A percentile compares a stretch with the other conserved stretches of the same genome.
Conservation (phyloP, 2,113 vertebrate genomes). For the Passerina amoena region DNA sequence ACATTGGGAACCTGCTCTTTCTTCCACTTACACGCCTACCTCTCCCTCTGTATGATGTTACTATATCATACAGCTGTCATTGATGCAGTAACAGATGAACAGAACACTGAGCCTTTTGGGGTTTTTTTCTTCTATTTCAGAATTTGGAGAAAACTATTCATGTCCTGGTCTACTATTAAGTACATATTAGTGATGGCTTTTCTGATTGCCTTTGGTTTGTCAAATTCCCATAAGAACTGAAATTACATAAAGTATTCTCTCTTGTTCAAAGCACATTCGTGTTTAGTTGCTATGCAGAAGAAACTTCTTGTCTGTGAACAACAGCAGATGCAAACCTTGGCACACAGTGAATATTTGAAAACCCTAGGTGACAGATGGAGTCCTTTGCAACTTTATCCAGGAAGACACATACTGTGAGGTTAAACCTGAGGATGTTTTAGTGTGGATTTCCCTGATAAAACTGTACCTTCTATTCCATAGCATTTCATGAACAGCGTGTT, state of each 20-base stretch:
- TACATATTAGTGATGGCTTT: not conserved
- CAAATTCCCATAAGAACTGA: not conserved
- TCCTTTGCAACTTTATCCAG: not conserved
- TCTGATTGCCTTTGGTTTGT: not conserved
- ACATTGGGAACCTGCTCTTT: not conserved
- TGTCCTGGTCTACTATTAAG: not conserved
- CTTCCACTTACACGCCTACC: fast-evolving
- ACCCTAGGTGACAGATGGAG: not conserved
- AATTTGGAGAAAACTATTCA: not conserved
- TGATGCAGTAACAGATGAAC: not conserved
- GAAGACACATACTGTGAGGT: not conserved
- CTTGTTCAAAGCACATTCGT: not conserved
- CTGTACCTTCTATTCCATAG: not conserved
- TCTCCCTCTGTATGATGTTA: not conserved
- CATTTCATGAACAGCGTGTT: not conserved
- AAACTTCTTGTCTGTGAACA: not conserved
- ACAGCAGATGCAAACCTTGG: not conserved
- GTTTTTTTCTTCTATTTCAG: not conserved
- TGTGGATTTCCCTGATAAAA: not conserved
- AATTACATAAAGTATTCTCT: not conserved
- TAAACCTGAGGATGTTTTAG: not conserved
- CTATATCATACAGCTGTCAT: not conserved
- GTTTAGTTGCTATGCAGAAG: not conserved
- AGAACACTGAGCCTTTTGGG: not conserved
- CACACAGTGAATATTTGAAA: not conserved